Percentiles rank a stretch among this genome's conserved stretches.
Conservation (phyloP, 2,797 vertebrate genomes). For the Labroides dimidiatus region DNA sequence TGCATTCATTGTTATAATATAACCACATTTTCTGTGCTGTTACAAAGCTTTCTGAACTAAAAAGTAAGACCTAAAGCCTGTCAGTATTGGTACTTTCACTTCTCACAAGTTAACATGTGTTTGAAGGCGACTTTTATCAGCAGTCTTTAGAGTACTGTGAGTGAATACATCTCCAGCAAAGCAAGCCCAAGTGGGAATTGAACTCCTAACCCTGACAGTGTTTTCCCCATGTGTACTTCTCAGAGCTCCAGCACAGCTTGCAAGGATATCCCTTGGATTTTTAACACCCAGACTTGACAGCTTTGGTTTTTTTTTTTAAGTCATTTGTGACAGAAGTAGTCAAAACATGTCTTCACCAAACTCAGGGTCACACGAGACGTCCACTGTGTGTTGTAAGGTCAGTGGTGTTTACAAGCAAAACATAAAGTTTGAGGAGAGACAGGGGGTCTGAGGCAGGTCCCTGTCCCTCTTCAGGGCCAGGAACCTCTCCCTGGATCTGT, state of each 20-base stretch:
- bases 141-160: neutral
- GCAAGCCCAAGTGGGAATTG: constrained; percentile 39
- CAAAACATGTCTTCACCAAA: constrained; percentile 66
- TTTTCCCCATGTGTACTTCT: constrained; percentile 47
- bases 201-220: constrained; percentile 59
- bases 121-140: constrained; percentile 18
- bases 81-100: neutral
- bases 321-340: constrained; percentile 68
- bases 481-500: constrained; percentile 28
- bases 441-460: constrained; percentile 21
- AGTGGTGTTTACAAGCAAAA: constrained; percentile 68
- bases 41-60: neutral
- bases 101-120: constrained; percentile 2
- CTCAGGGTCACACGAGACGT: constrained; percentile 51
- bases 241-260: constrained; percentile 33
- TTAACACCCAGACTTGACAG: constrained; percentile 55
- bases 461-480: constrained; percentile 26
- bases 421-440: constrained; percentile 58
- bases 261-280: constrained; percentile 55
- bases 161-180: constrained; percentile 34
- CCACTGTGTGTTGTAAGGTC: constrained; percentile 73
- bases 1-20: neutral
- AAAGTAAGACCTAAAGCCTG: neutral
- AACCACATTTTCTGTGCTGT: neutral
- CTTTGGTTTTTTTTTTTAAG: constrained; percentile 37